These are phyloP conservation scores for Malthinus flaveolus DNA, from an alignment of 2,888 invertebrate genomes.

Conservation along the genomic window DNA sequence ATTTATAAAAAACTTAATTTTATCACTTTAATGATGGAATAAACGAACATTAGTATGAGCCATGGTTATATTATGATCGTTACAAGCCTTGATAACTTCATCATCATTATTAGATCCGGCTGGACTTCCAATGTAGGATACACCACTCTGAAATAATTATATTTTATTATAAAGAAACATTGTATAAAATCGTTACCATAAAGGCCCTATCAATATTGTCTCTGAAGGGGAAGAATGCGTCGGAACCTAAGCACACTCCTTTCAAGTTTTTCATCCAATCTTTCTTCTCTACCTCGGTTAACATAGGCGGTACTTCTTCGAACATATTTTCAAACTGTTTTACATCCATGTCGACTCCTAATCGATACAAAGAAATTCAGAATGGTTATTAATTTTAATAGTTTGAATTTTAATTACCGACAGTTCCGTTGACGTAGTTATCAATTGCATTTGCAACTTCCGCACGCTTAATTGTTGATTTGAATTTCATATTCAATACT, in stretches of 20 bases:
- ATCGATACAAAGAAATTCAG: conserved; percentile 14
- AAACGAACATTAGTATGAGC: conserved; percentile 88
- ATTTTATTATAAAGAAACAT: conserved; percentile 5
- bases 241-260: conserved; percentile 87
- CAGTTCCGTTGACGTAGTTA: conserved; percentile 89
- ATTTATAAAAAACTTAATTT: not conserved
- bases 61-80: conserved; percentile 85
- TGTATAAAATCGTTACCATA: conserved; percentile 63
- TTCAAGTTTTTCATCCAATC: conserved; percentile 73
- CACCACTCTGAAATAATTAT: conserved; percentile 77
- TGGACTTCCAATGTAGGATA: conserved; percentile 90
- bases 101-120: conserved; percentile 93
- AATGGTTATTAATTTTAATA: not conserved
- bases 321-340: conserved; percentile 75
- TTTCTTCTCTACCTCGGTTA: conserved; percentile 68
- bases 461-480: conserved; percentile 82
- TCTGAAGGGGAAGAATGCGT: conserved; percentile 98
- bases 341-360: conserved; percentile 79
- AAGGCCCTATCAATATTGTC: conserved; percentile 94
- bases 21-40: conserved; percentile 83
- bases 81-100: conserved; percentile 86
- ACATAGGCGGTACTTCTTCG: conserved; percentile 70
- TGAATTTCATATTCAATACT: conserved; percentile 82
- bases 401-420: conserved; percentile 61
- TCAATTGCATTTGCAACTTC: conserved; percentile 95